Percentiles rank a stretch among this genome's conserved stretches.
phyloP scores from a whole-genome alignment of 1,140 invertebrate genomes.

The Lordiphosa clarofinis region DNA sequence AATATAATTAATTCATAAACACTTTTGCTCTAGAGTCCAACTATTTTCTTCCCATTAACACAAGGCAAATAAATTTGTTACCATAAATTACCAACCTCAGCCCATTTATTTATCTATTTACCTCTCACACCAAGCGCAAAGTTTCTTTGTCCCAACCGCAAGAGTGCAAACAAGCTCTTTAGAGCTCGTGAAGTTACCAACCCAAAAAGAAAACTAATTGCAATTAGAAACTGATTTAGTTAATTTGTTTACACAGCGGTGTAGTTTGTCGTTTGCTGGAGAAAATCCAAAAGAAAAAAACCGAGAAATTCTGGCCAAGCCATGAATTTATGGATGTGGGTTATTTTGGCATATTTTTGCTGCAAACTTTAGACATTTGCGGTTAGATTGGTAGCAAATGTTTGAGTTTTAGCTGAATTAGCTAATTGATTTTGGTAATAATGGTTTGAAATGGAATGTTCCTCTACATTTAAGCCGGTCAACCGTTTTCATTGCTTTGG shows the following conservation, averaged over 20 bases:
- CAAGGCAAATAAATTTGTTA: background rate
- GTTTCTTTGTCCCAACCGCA: conserved; percentile 1
- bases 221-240: conserved; percentile 21
- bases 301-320: conserved; percentile 1
- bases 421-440: conserved; percentile 6
- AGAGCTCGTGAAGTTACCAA: too few relatives aligned
- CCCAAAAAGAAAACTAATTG: conserved; percentile 4
- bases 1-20: too few relatives aligned
- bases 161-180: conserved; percentile 5
- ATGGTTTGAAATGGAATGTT: background rate
- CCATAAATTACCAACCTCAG: conserved; percentile 5
- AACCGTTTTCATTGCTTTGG: conserved; percentile 21
- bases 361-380: conserved; percentile 10
- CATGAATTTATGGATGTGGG: conserved; percentile 11
- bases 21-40: too few relatives aligned
- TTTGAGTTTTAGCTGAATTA: too few relatives aligned
- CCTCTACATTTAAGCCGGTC: conserved; percentile 1
- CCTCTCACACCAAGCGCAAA: background rate
- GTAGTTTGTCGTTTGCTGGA: background rate
- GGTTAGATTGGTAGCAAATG: conserved; percentile 1
- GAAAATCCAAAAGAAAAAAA: conserved; percentile 3
- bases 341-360: conserved; percentile 12
- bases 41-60: conserved; percentile 3
- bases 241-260: conserved; percentile 22
- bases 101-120: conserved; percentile 10